Evolutionary conservation across 2,888 invertebrate species (phyloP).

Genomic region (Tipula helvola): DNA sequence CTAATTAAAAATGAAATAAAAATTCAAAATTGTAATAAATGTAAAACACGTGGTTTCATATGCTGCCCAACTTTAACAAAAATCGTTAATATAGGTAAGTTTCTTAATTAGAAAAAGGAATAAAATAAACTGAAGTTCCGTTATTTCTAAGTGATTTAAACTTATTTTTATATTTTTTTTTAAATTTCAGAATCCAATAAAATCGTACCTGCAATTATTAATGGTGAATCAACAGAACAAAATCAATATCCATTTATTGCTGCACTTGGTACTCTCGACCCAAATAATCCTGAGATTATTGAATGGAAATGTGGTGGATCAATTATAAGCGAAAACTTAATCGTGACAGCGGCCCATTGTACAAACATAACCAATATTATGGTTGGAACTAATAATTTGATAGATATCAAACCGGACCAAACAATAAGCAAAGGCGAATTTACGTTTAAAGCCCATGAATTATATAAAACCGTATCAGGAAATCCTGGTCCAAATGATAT

Average conservation of each 20-base stretch:
- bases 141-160: neutral
- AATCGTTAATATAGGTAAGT: neutral
- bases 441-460: neutral
- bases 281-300: constrained; percentile 12
- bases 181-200: neutral
- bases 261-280: neutral
- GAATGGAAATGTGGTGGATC: constrained; percentile 31
- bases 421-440: neutral
- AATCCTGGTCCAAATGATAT: neutral
- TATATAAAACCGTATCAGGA: neutral
- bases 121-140: neutral
- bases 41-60: neutral
- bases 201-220: neutral
- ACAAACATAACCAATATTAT: constrained; percentile 14
- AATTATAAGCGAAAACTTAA: constrained; percentile 28
- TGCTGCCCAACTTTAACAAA: neutral
- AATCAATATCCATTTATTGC: neutral
- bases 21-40: neutral
- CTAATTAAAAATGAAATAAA: neutral
- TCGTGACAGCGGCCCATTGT: constrained; percentile 32
- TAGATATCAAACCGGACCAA: neutral
- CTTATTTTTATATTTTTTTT: too few relatives aligned
- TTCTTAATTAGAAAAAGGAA: neutral
- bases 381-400: neutral
- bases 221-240: neutral